These are phyloP conservation scores for Poeciliopsis turrubarensis DNA, from an alignment of 2,113 vertebrate genomes.

Conservation along the genomic window DNA sequence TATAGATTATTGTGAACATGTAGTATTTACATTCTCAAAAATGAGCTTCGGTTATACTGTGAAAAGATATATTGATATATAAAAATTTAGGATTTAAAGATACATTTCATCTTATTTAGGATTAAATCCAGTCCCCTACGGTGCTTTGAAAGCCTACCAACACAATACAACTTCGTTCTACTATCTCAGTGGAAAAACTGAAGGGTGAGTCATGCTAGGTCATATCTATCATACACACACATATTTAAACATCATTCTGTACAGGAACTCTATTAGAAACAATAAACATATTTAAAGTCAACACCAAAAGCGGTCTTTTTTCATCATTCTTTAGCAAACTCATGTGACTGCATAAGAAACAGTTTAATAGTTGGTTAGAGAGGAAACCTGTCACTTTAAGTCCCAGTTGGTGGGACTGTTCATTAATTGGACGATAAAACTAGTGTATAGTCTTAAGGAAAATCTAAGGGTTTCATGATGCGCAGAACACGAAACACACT, in stretches of 20 bases:
- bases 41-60: conserved; percentile 77
- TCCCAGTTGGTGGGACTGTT: conserved; percentile 35
- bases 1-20: conserved; percentile 84
- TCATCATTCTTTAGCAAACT: conserved; percentile 54
- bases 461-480: conserved; percentile 88
- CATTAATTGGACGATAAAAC: conserved; percentile 53
- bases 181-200: conserved; percentile 67
- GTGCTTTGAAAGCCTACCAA: conserved; percentile 72
- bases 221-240: conserved; percentile 75
- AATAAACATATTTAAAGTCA: conserved; percentile 50
- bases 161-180: conserved; percentile 73
- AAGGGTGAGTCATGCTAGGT: conserved; percentile 79
- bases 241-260: conserved; percentile 86
- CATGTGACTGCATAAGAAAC: conserved; percentile 56
- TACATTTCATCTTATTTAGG: conserved; percentile 77
- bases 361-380: conserved; percentile 45
- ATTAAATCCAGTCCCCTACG: conserved; percentile 72
- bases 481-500: conserved; percentile 90
- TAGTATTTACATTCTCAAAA: conserved; percentile 96
- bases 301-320: conserved; percentile 65
- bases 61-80: conserved; percentile 81
- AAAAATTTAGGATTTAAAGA: conserved; percentile 80
- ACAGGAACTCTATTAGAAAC: conserved; percentile 76
- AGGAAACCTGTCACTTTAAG: conserved; percentile 48
- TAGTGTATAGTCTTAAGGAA: conserved; percentile 77